Conservation (phyloP, 2,888 invertebrate species). For the Sarcophaga caerulescens region DNA sequence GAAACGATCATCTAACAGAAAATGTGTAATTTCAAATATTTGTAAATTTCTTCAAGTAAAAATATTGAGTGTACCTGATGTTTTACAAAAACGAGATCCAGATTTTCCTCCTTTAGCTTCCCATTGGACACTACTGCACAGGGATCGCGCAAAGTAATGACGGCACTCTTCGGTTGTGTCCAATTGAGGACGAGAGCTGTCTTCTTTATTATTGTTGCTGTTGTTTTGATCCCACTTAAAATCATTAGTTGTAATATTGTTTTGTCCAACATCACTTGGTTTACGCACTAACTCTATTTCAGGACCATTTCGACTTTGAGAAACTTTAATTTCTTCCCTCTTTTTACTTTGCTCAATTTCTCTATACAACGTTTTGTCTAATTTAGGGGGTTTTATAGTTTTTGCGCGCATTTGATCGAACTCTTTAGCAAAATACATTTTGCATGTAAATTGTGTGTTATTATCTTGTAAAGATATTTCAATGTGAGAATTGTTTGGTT, state of each 20-base stretch:
- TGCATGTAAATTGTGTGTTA: slow-evolving; percentile 92
- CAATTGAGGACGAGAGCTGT: slow-evolving; percentile 70
- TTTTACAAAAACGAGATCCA: slow-evolving; percentile 97
- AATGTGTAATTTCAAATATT: background rate
- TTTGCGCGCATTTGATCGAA: slow-evolving; percentile 89
- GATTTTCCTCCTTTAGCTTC: slow-evolving; percentile 98
- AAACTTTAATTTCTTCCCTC: slow-evolving; percentile 78
- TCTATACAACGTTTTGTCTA: slow-evolving; percentile 76
- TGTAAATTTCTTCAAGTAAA: background rate
- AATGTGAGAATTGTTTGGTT: slow-evolving; percentile 80
- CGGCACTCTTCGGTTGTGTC: slow-evolving; percentile 81
- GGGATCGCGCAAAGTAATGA: slow-evolving; percentile 91
- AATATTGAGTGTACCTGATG: slow-evolving; percentile 83
- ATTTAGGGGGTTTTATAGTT: slow-evolving; percentile 75
- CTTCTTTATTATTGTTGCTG: slow-evolving; percentile 65
- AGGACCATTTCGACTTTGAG: slow-evolving; percentile 75
- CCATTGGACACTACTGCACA: slow-evolving; percentile 94
- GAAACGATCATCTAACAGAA: slow-evolving; percentile 89
- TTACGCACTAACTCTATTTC: slow-evolving; percentile 79
- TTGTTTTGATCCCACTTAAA: slow-evolving; percentile 37
- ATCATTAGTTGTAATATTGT: slow-evolving; percentile 66
- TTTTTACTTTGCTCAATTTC: slow-evolving; percentile 77
- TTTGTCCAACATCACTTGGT: slow-evolving; percentile 80
- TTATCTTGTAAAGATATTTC: slow-evolving; percentile 85
- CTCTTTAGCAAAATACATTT: slow-evolving; percentile 94